Evolutionary conservation across 30 jellyfish, hydroid and myxozoan genomes (phyloP).

Genomic region (Cassiopea andromeda): DNA sequence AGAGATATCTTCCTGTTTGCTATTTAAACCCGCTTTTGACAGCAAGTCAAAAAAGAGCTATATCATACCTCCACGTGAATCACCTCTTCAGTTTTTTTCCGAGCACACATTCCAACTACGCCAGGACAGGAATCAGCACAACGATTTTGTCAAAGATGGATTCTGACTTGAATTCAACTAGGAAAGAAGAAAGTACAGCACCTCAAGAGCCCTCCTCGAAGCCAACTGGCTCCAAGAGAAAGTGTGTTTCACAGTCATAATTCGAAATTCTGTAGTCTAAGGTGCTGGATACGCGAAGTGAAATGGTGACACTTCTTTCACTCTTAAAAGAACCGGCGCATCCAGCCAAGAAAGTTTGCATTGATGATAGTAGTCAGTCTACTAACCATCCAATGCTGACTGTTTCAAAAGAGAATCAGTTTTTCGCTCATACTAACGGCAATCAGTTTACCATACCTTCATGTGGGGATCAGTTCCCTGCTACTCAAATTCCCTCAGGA

Average conservation of each 20-base stretch:
- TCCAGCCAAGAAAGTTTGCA: not conserved
- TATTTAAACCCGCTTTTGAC: no score
- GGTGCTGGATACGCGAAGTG: not conserved
- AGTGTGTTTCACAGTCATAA: conserved; percentile 2
- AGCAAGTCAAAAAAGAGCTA: no score
- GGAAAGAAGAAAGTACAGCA: not conserved
- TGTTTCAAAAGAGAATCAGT: conserved; percentile 22
- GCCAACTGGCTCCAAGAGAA: conserved; percentile 24
- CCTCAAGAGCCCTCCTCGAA: not conserved
- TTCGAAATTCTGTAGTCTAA: conserved; percentile 2
- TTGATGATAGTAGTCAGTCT: not conserved
- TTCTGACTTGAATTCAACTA: not conserved
- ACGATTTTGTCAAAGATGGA: not conserved
- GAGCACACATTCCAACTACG: conserved; percentile 8
- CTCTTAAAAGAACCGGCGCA: not conserved
- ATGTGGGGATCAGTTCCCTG: conserved; percentile 25
- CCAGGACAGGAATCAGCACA: not conserved
- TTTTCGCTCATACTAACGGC: conserved; percentile 6
- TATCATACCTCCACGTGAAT: not conserved
- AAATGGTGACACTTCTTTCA: not conserved
- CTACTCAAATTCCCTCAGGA: conserved; percentile 2
- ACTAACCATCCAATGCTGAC: not conserved
- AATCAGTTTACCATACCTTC: conserved; percentile 33
- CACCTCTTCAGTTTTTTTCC: not conserved
- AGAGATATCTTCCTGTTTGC: no score